Evolutionary conservation across 2,888 invertebrate genomes (phyloP).

Genomic region (Spisula subtruncata): DNA sequence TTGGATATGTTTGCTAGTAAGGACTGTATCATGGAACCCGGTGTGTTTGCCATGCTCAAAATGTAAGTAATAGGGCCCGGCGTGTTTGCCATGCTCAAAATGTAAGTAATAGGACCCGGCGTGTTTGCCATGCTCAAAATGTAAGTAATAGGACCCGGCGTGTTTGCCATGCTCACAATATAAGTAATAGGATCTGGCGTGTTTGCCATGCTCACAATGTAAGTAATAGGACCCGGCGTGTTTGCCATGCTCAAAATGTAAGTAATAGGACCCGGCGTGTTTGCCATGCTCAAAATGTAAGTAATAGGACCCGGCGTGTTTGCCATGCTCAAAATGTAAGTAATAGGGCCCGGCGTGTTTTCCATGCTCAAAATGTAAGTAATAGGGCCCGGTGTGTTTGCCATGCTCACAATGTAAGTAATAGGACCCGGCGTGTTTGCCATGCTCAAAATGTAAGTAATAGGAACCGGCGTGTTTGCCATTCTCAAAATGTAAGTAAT

Average conservation of each 20-base stretch:
- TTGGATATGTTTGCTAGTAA: conserved; percentile 96
- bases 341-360: conserved; percentile 98
- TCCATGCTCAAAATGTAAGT: conserved; percentile 94
- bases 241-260: conserved; percentile 96
- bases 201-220: conserved; percentile 96
- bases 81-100: conserved; percentile 96
- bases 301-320: conserved; percentile 98
- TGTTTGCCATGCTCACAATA: conserved; percentile 96
- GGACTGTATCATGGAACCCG: conserved; percentile 99
- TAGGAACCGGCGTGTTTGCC: conserved; percentile 98
- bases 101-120: conserved; percentile 96
- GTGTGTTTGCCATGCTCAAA: conserved; percentile 97
- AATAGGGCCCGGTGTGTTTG: conserved; percentile 99
- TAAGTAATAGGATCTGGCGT: conserved; percentile 97
- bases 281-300: conserved; percentile 95
- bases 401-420: conserved; percentile 93
- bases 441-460: conserved; percentile 94
- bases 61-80: conserved; percentile 92
- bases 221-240: conserved; percentile 97
- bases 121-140: conserved; percentile 97
- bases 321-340: conserved; percentile 94
- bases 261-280: conserved; percentile 98
- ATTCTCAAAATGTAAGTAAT: conserved; percentile 95
- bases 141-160: conserved; percentile 97
- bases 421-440: conserved; percentile 99